A percentile compares a stretch with the other conserved stretches of the same genome.
Conservation (phyloP, 2,797 vertebrate genomes). For the Amblyraja radiata region DNA sequence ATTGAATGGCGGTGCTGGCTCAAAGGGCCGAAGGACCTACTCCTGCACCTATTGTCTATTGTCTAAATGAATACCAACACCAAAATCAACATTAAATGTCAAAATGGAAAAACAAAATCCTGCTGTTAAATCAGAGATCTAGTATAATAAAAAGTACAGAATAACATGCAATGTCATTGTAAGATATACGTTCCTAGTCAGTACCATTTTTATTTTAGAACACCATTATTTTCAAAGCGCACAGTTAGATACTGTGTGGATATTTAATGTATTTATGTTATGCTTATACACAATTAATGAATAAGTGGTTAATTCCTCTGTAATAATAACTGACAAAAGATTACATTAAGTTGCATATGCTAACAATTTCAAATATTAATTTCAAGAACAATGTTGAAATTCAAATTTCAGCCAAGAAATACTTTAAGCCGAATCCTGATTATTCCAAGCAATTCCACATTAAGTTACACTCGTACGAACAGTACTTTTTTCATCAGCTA, state of each 20-base stretch:
- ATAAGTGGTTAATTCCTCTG: background rate
- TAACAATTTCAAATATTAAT: slow-evolving; percentile 9
- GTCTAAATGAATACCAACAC: too few relatives aligned
- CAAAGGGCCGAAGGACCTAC: too few relatives aligned
- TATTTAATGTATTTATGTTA: background rate
- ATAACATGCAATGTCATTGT: background rate
- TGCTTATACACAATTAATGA: too few relatives aligned
- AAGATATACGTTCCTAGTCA: background rate
- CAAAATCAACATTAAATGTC: background rate
- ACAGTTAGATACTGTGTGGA: background rate
- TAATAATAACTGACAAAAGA: background rate
- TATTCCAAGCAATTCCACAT: background rate
- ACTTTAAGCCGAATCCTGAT: background rate
- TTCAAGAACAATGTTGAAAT: background rate
- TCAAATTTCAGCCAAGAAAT: slow-evolving; percentile 14
- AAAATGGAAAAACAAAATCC: background rate
- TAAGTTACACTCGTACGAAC: background rate
- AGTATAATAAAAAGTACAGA: too few relatives aligned
- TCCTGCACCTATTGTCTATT: too few relatives aligned
- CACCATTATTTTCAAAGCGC: background rate
- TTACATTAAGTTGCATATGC: background rate
- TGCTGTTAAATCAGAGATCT: background rate
- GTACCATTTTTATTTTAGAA: background rate
- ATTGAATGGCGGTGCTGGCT: too few relatives aligned
- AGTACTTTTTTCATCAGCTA: background rate